Conservation (phyloP, 2,888 invertebrate species). For the Anodontia alba region DNA sequence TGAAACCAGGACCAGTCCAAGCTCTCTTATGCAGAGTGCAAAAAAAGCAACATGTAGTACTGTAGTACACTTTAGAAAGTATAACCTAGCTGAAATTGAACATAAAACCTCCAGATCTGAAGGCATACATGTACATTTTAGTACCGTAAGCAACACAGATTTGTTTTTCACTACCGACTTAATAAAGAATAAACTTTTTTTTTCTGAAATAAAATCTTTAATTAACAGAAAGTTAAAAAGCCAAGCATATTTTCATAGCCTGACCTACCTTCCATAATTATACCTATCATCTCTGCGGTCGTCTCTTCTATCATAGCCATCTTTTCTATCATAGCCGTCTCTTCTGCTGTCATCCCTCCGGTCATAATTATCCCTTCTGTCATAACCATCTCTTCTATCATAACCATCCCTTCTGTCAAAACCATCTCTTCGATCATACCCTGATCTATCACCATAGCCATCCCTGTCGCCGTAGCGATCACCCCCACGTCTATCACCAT, state of each 20-base stretch:
- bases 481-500: conserved; percentile 43
- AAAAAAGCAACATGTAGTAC: too few species aligned
- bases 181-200: too few species aligned
- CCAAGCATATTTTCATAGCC: conserved; percentile 17
- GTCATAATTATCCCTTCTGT: background rate
- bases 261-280: conserved; percentile 27
- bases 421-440: conserved; percentile 55
- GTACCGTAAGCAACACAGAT: too few species aligned
- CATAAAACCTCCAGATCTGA: too few species aligned
- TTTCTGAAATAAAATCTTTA: too few species aligned
- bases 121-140: too few species aligned
- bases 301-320: conserved; percentile 4
- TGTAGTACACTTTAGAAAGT: too few species aligned
- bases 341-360: conserved; percentile 28
- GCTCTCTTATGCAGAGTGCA: too few species aligned
- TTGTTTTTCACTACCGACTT: too few species aligned
- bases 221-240: background rate
- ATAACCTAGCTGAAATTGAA: too few species aligned
- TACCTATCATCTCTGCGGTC: conserved; percentile 35
- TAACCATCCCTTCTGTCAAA: background rate
- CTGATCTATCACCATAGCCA: conserved; percentile 45
- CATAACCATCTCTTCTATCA: background rate
- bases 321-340: conserved; percentile 41
- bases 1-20: too few species aligned
- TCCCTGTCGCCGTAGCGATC: conserved; percentile 59